Base-by-base conservation (phyloP, 2,888 invertebrate genomes). In the Leptinotarsa peninsularis region DNA sequence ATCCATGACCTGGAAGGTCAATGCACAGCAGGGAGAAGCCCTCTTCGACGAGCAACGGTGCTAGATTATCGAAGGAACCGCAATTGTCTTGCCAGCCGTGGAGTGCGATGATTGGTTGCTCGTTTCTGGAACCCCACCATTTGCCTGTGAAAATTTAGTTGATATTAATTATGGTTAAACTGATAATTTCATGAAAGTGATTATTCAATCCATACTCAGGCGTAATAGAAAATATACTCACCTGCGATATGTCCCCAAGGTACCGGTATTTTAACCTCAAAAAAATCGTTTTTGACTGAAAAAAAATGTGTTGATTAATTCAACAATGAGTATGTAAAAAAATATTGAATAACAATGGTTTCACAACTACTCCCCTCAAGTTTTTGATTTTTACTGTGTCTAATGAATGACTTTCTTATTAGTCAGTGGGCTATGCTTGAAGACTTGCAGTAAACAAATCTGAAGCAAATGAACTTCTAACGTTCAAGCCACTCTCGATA, bases 61-160 rank as follows among this genome's bases (percentile, higher is more conserved):
- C 93, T 52, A 96, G 89, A 60, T 91, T 91, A 87, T 96, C 96
- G 90, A 95, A 96, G 15, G 93, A 93, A 21, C 91, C 92, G 27
- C 93, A 91, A 86, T 96, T 96, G 87, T 96, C 96, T 86, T 96
- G 96, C 96, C 96, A 96, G 27, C 96, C 96, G 83, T 96, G 96
- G 58, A 96, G 88, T 2, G 95, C 95, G 75, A 96, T 89, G 76
- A 96, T 91, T 13, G 96, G 96, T 85, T 94, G 94, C 71, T 90
- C 89, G 79, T 92, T 87, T 76, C 89, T 89, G 0, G 93, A 90
- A 13, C 96, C 96, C 96, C 96, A 96, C 94, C 95, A 95, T 77
- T 83, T 83, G 43, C 82, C 83, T 83, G 50, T 17, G 79, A 49
- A 72, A 67, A 73, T 71, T 33, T 66, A 33, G 33, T 68, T 3